These are phyloP conservation scores for Strix occidentalis DNA, from an alignment of 2,797 vertebrate genomes.

Conservation along the genomic window DNA sequence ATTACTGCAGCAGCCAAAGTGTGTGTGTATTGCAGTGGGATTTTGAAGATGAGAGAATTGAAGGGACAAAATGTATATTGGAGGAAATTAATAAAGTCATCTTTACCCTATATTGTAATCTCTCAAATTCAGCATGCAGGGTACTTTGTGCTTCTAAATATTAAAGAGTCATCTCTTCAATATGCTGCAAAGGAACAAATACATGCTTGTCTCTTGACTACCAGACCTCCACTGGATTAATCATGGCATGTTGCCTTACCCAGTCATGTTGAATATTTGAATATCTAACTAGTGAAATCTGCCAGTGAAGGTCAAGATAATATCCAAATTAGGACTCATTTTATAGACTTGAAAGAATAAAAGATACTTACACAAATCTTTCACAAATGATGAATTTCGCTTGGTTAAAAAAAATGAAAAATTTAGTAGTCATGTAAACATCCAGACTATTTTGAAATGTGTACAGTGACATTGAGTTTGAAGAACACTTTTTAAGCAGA, in stretches of 20 bases:
- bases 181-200: neutral
- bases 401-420: neutral
- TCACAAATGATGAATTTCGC: neutral
- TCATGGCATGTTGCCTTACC: neutral
- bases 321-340: neutral
- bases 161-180: neutral
- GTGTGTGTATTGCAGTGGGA: neutral
- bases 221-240: neutral
- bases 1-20: neutral
- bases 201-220: neutral
- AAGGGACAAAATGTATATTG: neutral
- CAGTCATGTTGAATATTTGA: neutral
- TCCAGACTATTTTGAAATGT: neutral
- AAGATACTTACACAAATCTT: neutral
- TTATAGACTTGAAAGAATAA: neutral
- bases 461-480: neutral
- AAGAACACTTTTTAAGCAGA: neutral
- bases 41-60: slow-evolving; percentile 15
- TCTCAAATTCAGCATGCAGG: neutral
- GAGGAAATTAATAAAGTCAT: neutral
- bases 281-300: neutral
- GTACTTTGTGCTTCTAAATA: neutral
- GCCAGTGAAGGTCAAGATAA: neutral
- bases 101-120: neutral
- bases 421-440: neutral